Conservation (phyloP, 1,140 invertebrate species). For the Proctacanthus coquilletti region DNA sequence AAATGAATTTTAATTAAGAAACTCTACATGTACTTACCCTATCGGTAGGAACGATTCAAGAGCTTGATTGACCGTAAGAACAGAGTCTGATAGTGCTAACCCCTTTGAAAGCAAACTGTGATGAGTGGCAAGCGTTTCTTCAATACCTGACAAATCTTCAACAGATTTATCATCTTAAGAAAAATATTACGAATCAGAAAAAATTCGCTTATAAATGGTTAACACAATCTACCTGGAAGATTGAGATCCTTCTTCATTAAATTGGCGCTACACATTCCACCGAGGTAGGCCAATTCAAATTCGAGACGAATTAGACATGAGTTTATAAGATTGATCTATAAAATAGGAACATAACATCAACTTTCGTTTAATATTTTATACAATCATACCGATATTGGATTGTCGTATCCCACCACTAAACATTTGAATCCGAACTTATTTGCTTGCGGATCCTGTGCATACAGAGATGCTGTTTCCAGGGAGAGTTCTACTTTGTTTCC, state of each 20-base stretch:
- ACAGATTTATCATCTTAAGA: slow-evolving; percentile 53
- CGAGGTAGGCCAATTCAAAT: slow-evolving; percentile 79
- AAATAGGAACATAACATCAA: slow-evolving; percentile 5
- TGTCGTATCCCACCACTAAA: slow-evolving; percentile 83
- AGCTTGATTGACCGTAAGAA: slow-evolving; percentile 76
- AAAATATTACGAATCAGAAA: slow-evolving; percentile 3
- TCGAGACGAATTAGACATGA: slow-evolving; percentile 59
- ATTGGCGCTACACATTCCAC: slow-evolving; percentile 77
- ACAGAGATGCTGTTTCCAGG: slow-evolving; percentile 87
- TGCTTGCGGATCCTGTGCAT: slow-evolving; percentile 79
- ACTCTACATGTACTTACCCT: too few species aligned
- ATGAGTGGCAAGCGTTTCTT: slow-evolving; percentile 60
- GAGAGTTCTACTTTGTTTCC: slow-evolving; percentile 92
- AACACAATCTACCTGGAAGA: slow-evolving; percentile 42
- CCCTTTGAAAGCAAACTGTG: slow-evolving; percentile 69
- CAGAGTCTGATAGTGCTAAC: slow-evolving; percentile 64
- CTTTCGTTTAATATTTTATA: neutral
- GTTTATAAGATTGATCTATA: slow-evolving; percentile 22
- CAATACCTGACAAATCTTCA: slow-evolving; percentile 51
- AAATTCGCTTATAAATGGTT: slow-evolving; percentile 1
- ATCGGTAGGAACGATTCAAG: slow-evolving; percentile 78
- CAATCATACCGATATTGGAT: slow-evolving; percentile 33
- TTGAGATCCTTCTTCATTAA: slow-evolving; percentile 74
- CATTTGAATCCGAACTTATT: slow-evolving; percentile 81
- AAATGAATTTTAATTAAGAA: too few species aligned